Evolutionary conservation across 2,797 vertebrate genomes (phyloP), one percentile per base, ranked within the genome.

Genomic region (Gobio occitaniae): DNA sequence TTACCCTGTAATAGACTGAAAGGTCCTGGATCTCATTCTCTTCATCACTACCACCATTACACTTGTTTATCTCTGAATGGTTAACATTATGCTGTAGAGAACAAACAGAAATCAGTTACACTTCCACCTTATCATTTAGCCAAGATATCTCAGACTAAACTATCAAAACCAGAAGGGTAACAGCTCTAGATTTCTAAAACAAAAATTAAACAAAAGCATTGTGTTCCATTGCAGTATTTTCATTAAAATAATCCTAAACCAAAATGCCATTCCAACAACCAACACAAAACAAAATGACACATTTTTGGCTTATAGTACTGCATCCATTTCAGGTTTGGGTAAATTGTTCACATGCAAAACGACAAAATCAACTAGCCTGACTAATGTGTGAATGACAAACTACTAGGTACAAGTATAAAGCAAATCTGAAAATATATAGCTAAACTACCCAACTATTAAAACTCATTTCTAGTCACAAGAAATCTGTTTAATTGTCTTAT

Each of bases 11-110:
- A 38, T 76, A 89, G 86, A 82, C 61, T 84, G 91, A 90, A 71
- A 29, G 89, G 76, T 89, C 92, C 90, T 91, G 90, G 78, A 92
- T 89, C 6, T 86, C 88, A 21, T 90, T 89, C 38, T 93, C 92
- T 88, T 94, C 93, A 11, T 85, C 59, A 25, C 66, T 41, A 48
- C 50, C 81, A 41, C 41, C 74, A 83, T 80, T 82, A 78, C 69
- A 4, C 17, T 84, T 79, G 41, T 83, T 63, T 77, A 85, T 54
- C 65, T 83, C 56, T 52, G 80, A 78, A 63, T 75, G 66, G 61
- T 79, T 44, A 85, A 75, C n/a, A 52, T 78, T 48, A n/a, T 52
- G 78, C 84, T 84, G 81, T 19, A 25, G 29, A 65, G 77, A 70
- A 84, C 41, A 84, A 36, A 78, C 76, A 83, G n/a, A 80, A 50